Evolutionary conservation across 2,888 invertebrate genomes (phyloP).

Genomic region (Xestobium rufovillosum): DNA sequence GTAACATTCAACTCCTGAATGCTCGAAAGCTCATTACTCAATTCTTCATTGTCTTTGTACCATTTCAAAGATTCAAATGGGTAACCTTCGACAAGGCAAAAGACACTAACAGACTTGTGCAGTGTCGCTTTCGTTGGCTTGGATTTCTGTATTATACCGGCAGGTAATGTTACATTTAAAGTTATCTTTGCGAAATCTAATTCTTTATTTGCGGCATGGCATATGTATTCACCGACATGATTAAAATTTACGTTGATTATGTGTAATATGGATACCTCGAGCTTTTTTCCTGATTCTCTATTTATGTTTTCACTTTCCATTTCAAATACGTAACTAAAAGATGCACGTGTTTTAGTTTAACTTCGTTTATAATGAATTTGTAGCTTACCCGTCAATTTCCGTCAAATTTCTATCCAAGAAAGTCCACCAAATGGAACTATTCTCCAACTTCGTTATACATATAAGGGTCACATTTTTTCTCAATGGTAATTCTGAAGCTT

Average conservation of each 20-base stretch:
- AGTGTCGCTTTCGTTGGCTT: slow-evolving; percentile 46
- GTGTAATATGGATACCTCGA: slow-evolving; percentile 45
- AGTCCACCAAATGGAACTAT: slow-evolving; percentile 52
- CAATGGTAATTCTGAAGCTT: slow-evolving; percentile 34
- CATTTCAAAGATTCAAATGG: slow-evolving; percentile 51
- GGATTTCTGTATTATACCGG: slow-evolving; percentile 44
- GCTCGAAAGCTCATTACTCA: slow-evolving; percentile 33
- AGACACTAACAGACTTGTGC: slow-evolving; percentile 46
- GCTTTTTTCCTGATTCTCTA: slow-evolving; percentile 39
- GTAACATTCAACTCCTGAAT: slow-evolving; percentile 48
- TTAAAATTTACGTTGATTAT: slow-evolving; percentile 48
- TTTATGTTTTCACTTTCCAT: slow-evolving; percentile 41
- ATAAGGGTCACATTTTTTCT: slow-evolving; percentile 48
- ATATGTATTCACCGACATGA: slow-evolving; percentile 56
- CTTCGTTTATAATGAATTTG: slow-evolving; percentile 10
- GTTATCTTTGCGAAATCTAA: slow-evolving; percentile 34
- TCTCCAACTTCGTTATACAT: slow-evolving; percentile 47
- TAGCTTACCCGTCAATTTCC: slow-evolving; percentile 44
- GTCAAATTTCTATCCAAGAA: slow-evolving; percentile 50
- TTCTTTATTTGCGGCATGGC: slow-evolving; percentile 43
- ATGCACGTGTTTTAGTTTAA: background rate
- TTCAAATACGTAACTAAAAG: slow-evolving; percentile 37
- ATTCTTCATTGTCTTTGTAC: slow-evolving; percentile 50
- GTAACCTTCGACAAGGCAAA: slow-evolving; percentile 53
- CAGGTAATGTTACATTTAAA: slow-evolving; percentile 44